These are phyloP conservation scores for Andrena praecox DNA, from an alignment of 2,888 invertebrate genomes.

Conservation along the genomic window DNA sequence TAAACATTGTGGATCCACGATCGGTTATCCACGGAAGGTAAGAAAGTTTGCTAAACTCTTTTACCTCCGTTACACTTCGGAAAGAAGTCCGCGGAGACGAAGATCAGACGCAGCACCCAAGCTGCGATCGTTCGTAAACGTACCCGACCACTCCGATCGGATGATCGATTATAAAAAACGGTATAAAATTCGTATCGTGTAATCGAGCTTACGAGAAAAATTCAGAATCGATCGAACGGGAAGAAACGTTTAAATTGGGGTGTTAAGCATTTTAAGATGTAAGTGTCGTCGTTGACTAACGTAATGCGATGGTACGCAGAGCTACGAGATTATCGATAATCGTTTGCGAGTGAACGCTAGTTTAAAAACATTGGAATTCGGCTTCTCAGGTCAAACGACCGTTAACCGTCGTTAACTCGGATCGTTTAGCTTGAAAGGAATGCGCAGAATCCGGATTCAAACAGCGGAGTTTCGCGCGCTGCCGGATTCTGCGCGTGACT, in stretches of 20 bases:
- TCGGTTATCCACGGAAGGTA: background rate
- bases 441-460: background rate
- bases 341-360: constrained; percentile 44
- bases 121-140: constrained; percentile 10
- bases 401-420: background rate
- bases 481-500: background rate
- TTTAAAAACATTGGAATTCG: constrained; percentile 31
- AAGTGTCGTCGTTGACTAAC: constrained; percentile 29
- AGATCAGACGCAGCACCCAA: constrained; percentile 3
- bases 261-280: constrained; percentile 28
- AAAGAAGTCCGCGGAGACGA: constrained; percentile 25
- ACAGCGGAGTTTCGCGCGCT: background rate
- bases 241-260: constrained; percentile 41
- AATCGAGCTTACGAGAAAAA: constrained; percentile 47
- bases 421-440: constrained; percentile 6
- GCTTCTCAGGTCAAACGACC: constrained; percentile 11
- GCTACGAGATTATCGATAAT: constrained; percentile 38
- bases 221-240: constrained; percentile 47
- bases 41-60: background rate
- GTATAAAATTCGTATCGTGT: constrained; percentile 61
- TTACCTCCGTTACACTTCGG: background rate
- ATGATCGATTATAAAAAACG: constrained; percentile 54
- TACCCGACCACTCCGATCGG: constrained; percentile 1
- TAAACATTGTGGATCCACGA: too few relatives aligned
- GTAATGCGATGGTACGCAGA: constrained; percentile 35